Base-by-base conservation (phyloP, 2,113 vertebrate species). In the Prochilodus magdalenae region DNA sequence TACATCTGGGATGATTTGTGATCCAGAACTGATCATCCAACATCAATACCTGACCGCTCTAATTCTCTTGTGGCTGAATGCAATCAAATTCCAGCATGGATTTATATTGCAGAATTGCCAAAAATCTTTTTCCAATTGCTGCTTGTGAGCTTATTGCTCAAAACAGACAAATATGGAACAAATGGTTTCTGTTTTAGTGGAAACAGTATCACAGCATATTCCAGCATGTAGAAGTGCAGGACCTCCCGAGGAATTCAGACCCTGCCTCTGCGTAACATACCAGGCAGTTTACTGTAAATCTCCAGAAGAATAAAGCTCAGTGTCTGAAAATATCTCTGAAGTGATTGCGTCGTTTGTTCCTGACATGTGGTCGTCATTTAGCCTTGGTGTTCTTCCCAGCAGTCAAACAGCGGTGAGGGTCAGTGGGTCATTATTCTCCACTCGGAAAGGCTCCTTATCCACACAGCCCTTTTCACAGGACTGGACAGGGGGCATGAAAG, bases 341-440 rank as follows among this genome's bases (percentile, higher is more conserved):
- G 30, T 70, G 6, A 70, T 44, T 40, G 2, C 11, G n/a, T 70
- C 24, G 10, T 79, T 15, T 26, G 33, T 70, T 70, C 36, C 30
- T 70, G 11, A 59, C 77, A 70, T 44, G 51, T 59, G 66, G 66
- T 79, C 55, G 33, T 18, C 30, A 71, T 79, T 79, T 59, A n/a
- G 8, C 15, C 13, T 67, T 27, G 51, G 36, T 44, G 30, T 27
- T 14, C 26, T 40, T 79, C 66, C 24, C 33, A 13, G 30, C 30
- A 27, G 10, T 70, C 33, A 44, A 44, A 57, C 30, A 14, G 15
- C 33, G 26, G 40, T 18, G 47, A 22, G 8, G 15, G 33, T 57
- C 51, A 70, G n/a, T 40, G 66, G 51, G 30, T 70, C 51, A 77
- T 49, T 63, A 15, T 22, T 44, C 24, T 79, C 22, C n/a, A 36